A percentile compares a stretch with the other conserved stretches of the same genome.
phyloP scores from a whole-genome alignment of 2,888 invertebrate genomes.

The Antheraea yamamai region DNA sequence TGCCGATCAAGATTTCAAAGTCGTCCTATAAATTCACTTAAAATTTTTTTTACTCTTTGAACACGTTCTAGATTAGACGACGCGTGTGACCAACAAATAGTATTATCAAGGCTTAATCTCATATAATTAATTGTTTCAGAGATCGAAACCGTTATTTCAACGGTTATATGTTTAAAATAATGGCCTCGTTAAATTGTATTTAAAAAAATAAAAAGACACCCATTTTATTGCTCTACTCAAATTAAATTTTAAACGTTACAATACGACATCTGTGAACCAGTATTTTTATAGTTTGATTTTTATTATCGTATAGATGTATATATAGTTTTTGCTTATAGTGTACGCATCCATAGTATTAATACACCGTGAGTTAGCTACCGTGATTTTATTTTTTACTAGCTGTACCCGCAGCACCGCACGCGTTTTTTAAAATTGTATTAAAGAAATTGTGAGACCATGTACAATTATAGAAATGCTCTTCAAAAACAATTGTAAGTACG shows the following conservation, averaged over 20 bases:
- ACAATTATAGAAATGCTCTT: too few species aligned
- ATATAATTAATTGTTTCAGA: not conserved
- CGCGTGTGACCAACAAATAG: not conserved
- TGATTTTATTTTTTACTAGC: not conserved
- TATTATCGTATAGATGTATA: not conserved
- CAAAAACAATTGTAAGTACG: too few species aligned
- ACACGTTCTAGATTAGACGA: not conserved
- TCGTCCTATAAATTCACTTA: too few species aligned
- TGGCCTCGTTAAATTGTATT: not conserved
- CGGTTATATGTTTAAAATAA: not conserved
- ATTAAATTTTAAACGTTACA: not conserved
- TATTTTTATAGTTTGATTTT: conserved; percentile 6
- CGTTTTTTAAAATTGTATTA: too few species aligned
- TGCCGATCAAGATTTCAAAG: too few species aligned
- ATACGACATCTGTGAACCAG: not conserved
- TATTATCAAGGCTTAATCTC: not conserved
- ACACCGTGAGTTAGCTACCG: not conserved
- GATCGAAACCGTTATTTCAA: not conserved
- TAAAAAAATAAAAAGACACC: not conserved
- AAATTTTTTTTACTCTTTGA: not conserved
- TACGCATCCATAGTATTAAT: not conserved
- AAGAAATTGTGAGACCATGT: too few species aligned
- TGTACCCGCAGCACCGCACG: too few species aligned
- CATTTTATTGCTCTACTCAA: not conserved
- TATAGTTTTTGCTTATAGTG: not conserved